phyloP scores from a whole-genome alignment of 1,140 invertebrate species.

The Lerema accius region DNA sequence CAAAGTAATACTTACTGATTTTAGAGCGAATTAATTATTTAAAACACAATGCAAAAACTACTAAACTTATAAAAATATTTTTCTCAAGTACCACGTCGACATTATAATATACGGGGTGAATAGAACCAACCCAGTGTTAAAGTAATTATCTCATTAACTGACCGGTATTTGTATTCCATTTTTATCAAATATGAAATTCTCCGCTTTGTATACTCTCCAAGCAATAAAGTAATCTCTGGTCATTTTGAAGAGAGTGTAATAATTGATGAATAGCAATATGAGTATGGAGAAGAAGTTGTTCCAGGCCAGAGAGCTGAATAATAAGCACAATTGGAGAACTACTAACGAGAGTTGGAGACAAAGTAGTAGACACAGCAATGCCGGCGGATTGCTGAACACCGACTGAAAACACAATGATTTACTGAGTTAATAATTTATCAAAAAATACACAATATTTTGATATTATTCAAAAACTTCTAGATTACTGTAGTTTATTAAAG shows the following conservation, averaged over 20 bases:
- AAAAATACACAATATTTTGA: no score
- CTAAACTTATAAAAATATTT: no score
- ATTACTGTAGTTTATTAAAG: no score
- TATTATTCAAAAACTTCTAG: no score
- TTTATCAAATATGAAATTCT: slow-evolving; percentile 87
- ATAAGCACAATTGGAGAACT: slow-evolving; percentile 89
- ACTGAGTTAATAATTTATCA: no score
- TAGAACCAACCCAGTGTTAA: neutral
- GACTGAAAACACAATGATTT: slow-evolving; percentile 86
- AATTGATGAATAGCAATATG: slow-evolving; percentile 94
- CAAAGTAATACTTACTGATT: no score
- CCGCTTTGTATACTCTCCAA: slow-evolving; percentile 90
- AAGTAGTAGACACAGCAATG: slow-evolving; percentile 89
- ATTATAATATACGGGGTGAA: neutral
- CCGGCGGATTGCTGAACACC: slow-evolving; percentile 94
- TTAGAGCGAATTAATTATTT: no score
- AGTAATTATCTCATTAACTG: neutral
- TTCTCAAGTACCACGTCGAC: no score
- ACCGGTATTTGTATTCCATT: slow-evolving; percentile 38
- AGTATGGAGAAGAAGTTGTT: slow-evolving; percentile 94
- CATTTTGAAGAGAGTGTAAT: slow-evolving; percentile 95
- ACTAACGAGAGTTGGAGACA: slow-evolving; percentile 89
- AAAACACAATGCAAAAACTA: no score
- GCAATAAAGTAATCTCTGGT: slow-evolving; percentile 93
- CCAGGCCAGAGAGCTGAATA: slow-evolving; percentile 93